Conservation (phyloP, 2,113 vertebrate genomes). For the Pyrgilauda ruficollis region DNA sequence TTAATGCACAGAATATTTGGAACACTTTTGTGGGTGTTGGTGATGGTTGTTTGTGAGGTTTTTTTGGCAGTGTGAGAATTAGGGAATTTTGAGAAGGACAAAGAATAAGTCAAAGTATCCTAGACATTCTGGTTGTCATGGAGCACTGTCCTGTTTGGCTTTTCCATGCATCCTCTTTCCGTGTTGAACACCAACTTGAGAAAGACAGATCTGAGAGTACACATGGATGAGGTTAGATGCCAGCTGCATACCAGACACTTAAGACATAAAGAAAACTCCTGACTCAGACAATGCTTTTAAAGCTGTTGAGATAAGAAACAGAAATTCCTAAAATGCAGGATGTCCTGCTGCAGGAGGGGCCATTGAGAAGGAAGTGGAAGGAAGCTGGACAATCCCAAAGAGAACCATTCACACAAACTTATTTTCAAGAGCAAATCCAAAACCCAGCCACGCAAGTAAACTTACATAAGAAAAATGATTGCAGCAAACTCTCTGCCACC, state of each 20-base stretch:
- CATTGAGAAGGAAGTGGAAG: conserved; percentile 26
- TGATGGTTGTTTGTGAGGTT: background rate
- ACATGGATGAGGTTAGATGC: background rate
- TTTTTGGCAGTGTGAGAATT: background rate
- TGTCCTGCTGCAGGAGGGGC: conserved; percentile 37
- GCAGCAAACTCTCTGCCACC: background rate
- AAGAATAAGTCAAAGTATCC: background rate
- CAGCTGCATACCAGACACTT: conserved; percentile 1
- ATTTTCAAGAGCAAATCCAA: background rate
- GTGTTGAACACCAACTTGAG: background rate
- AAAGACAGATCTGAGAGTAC: background rate
- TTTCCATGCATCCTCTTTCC: background rate
- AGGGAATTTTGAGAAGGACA: background rate
- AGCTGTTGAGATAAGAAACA: conserved; percentile 55
- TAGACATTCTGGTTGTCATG: background rate
- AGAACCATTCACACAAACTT: background rate
- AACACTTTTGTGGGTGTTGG: background rate
- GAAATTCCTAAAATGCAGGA: conserved; percentile 59
- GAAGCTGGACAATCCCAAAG: conserved; percentile 37
- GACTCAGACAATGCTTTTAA: conserved; percentile 42
- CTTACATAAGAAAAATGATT: background rate
- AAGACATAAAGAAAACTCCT: conserved; percentile 31
- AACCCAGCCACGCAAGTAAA: background rate
- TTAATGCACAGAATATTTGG: background rate
- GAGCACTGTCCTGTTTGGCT: background rate